These are phyloP conservation scores for Chaetogeoica ovagalla DNA, from an alignment of 2,888 invertebrate genomes.

Conservation along the genomic window DNA sequence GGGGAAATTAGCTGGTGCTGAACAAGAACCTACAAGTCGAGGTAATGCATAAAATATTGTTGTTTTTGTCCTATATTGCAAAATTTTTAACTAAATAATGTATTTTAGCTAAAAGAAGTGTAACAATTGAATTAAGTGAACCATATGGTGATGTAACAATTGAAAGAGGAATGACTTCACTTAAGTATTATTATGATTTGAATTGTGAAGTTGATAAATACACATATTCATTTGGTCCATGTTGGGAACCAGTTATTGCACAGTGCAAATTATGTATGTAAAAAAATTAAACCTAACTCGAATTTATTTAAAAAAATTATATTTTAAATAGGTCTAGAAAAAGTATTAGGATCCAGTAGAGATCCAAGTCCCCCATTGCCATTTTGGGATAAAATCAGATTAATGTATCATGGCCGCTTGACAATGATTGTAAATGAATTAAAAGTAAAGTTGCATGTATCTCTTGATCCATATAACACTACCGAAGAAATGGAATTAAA, in stretches of 20 bases:
- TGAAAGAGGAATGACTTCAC: slow-evolving; percentile 87
- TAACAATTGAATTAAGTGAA: slow-evolving; percentile 76
- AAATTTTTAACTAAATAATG: slow-evolving; percentile 13
- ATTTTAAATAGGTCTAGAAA: slow-evolving; percentile 72
- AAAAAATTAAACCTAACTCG: background rate
- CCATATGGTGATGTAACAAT: slow-evolving; percentile 84
- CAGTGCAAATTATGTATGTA: slow-evolving; percentile 77
- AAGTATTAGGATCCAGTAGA: slow-evolving; percentile 80
- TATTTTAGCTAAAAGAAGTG: slow-evolving; percentile 72
- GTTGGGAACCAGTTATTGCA: slow-evolving; percentile 97
- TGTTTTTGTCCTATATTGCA: too few species aligned
- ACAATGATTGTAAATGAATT: slow-evolving; percentile 85
- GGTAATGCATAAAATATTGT: slow-evolving; percentile 58
- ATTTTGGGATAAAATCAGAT: slow-evolving; percentile 96
- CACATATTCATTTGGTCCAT: slow-evolving; percentile 95
- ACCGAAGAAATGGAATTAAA: slow-evolving; percentile 98
- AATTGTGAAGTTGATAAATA: slow-evolving; percentile 89
- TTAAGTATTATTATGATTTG: slow-evolving; percentile 97
- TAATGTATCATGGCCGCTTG: slow-evolving; percentile 88
- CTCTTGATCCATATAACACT: slow-evolving; percentile 96
- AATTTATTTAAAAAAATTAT: background rate
- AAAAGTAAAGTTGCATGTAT: slow-evolving; percentile 91
- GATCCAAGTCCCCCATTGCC: slow-evolving; percentile 93
- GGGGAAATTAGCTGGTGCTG: slow-evolving; percentile 89
- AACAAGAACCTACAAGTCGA: slow-evolving; percentile 75